These are phyloP conservation scores for Cygnus buccinator DNA, from an alignment of 2,113 vertebrate genomes.

Conservation along the genomic window DNA sequence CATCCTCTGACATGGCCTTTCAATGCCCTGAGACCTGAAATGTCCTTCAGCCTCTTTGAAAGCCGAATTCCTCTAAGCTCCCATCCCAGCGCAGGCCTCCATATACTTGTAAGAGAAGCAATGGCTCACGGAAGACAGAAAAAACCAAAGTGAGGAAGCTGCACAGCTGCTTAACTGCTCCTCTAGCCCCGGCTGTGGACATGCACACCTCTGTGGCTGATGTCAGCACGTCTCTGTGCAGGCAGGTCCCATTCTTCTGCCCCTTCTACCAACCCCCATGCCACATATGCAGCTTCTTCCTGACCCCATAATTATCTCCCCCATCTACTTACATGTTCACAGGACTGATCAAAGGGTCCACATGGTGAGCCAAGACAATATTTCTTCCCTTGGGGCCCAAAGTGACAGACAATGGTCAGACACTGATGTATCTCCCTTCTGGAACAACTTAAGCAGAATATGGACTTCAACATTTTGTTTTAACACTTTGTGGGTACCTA, in stretches of 20 bases:
- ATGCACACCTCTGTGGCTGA: accelerated
- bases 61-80: not conserved
- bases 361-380: not conserved
- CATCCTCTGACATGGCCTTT: not conserved
- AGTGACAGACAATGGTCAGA: not conserved
- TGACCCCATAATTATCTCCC: not conserved
- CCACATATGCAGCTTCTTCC: not conserved
- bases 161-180: not conserved
- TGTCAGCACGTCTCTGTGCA: not conserved
- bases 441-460: not conserved
- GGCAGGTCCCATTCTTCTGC: not conserved
- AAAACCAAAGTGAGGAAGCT: not conserved
- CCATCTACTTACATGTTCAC: accelerated
- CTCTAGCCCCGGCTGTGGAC: not conserved
- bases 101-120: not conserved
- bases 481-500: not conserved
- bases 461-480: not conserved
- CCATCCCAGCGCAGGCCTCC: not conserved
- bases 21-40: not conserved
- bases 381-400: not conserved
- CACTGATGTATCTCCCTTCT: not conserved
- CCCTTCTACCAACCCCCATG: not conserved
- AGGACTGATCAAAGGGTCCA: not conserved
- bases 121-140: not conserved
- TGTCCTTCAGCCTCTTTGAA: not conserved